Conservation (phyloP, 2,888 invertebrate genomes). For the Tipula unca region DNA sequence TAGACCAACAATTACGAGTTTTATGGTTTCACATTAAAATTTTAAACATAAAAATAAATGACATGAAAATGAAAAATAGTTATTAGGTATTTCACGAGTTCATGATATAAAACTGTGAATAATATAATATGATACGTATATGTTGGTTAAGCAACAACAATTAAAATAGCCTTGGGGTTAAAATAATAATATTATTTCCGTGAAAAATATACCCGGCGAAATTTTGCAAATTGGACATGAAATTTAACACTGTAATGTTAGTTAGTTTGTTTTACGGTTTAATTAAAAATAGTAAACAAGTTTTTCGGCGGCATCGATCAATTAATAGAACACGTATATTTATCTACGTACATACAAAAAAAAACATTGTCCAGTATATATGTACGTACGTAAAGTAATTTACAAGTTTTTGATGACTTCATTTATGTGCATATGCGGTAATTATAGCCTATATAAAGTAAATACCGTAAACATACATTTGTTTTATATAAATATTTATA, state of each 20-base stretch:
- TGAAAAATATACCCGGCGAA: not conserved
- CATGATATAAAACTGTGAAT: not conserved
- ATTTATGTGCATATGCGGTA: not conserved
- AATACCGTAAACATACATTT: not conserved
- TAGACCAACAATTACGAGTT: not conserved
- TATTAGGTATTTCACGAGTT: not conserved
- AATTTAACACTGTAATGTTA: too few relatives aligned
- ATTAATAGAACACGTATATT: too few relatives aligned
- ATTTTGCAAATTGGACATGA: not conserved
- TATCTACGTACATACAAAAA: not conserved
- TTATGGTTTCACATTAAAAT: not conserved
- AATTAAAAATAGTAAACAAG: too few relatives aligned
- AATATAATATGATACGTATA: too few relatives aligned
- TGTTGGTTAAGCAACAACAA: not conserved
- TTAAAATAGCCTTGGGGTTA: not conserved
- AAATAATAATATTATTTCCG: not conserved
- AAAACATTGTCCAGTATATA: not conserved
- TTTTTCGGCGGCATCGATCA: too few relatives aligned
- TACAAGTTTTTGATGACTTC: not conserved
- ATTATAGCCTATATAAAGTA: not conserved
- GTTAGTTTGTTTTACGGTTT: too few relatives aligned
- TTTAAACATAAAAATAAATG: too few relatives aligned
- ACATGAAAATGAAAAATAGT: too few relatives aligned
- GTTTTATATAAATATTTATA: too few relatives aligned
- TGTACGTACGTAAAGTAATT: not conserved